Evolutionary conservation across 2,797 vertebrate genomes (phyloP), one percentile per base, ranked within the genome.

Genomic region (Pantherophis alleghaniensis): DNA sequence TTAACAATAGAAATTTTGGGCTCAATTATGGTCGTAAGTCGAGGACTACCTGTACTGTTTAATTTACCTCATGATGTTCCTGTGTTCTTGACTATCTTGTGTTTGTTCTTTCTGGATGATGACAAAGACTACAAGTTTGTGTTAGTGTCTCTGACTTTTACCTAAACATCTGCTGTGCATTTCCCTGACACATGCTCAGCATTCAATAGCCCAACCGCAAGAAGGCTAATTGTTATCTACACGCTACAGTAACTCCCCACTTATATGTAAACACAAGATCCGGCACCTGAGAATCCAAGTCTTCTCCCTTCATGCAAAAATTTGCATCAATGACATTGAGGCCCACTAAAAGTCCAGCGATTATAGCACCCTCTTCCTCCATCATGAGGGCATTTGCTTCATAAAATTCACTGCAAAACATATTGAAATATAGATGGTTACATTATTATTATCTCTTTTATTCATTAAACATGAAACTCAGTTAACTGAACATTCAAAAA

Each of bases 221-320:
- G 1, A 37, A 93, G 9, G 16, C 7, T 66, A 18, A 26, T 42
- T 61, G 59, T 79, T 7, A 92, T 24, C 28, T 87, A 14, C 12
- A 60, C 37, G 16, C 0, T 56, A 79, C 51, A 24, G 28, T 11
- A 42, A 47, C 7, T 20, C 87, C 24, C 86, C n/a, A 91, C 51
- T 24, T 61, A 11, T 0, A 2, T 1, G 24, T 16, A 3, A 92
- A 69, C 1, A n/a, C 91, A 91, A 63, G 0, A 22, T 2, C 0
- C 92, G 83, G 87, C 95, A 99, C 99, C 99, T 99, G 99, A 0
- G 99, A 99, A 97, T 99, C 99, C 96, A 99, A 89, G 95, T 99
- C 99, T 97, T 99, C 99, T 94, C 99, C 99, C 95, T 99, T 99
- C 99, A 99, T 99, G 96, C 99, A 99, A 96, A 99, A 99, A 96